phyloP scores from a whole-genome alignment of 2,797 vertebrate species.

The Notolepis coatsorum region DNA sequence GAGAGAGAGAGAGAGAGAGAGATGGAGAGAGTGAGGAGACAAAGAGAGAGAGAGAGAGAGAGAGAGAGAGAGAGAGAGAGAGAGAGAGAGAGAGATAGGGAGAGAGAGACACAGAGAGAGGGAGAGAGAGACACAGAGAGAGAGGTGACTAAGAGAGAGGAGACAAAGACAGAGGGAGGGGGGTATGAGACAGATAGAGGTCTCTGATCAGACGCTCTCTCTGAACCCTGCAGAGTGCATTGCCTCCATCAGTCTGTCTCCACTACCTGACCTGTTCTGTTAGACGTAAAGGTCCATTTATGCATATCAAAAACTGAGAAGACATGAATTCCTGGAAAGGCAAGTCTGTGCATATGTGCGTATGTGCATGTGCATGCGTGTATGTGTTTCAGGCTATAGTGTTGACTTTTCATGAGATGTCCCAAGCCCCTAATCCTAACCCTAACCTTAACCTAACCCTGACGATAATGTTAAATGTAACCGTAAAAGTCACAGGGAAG shows the following conservation, averaged over 20 bases:
- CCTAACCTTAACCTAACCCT: too few species aligned
- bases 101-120: too few species aligned
- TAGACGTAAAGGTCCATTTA: not conserved
- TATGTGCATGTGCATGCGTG: not conserved
- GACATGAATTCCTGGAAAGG: not conserved
- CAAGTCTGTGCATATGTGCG: not conserved
- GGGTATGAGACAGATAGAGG: not conserved
- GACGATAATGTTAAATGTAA: too few species aligned
- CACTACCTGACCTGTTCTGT: not conserved
- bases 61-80: not conserved
- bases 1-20: slow-evolving; percentile 6
- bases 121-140: too few species aligned
- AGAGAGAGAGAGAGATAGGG: not conserved
- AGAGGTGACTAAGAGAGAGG: not conserved
- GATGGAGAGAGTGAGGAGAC: too few species aligned
- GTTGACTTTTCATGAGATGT: too few species aligned
- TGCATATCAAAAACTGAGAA: slow-evolving; percentile 7
- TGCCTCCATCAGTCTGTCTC: not conserved
- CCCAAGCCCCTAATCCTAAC: too few species aligned
- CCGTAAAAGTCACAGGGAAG: too few species aligned
- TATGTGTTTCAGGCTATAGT: too few species aligned
- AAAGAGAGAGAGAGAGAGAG: not conserved
- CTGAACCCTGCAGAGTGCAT: not conserved
- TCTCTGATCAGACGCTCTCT: not conserved
- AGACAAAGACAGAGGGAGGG: not conserved